Evolutionary conservation across 2,888 invertebrate species (phyloP).

Genomic region (Lacanobia wlatinum): DNA sequence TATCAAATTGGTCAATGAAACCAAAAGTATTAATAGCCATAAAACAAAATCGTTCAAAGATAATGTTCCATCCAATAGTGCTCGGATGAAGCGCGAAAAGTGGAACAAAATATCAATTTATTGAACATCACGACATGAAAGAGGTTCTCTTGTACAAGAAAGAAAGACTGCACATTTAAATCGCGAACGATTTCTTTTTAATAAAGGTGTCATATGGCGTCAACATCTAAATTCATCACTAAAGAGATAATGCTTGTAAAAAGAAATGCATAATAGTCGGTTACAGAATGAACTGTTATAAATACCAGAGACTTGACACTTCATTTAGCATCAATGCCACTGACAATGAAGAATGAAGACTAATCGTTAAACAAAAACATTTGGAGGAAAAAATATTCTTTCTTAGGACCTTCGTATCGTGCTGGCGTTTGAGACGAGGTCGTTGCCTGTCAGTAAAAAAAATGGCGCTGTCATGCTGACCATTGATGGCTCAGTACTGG

Average conservation of each 20-base stretch:
- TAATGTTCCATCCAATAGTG: slow-evolving; percentile 33
- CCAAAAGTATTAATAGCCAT: slow-evolving; percentile 31
- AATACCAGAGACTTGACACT: slow-evolving; percentile 79
- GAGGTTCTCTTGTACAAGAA: slow-evolving; percentile 13
- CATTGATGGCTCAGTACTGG: slow-evolving; percentile 80
- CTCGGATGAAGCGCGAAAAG: slow-evolving; percentile 33
- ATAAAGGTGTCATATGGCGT: slow-evolving; percentile 6
- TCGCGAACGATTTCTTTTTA: slow-evolving; percentile 16
- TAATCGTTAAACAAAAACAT: slow-evolving; percentile 75
- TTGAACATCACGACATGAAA: slow-evolving; percentile 31
- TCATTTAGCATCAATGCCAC: slow-evolving; percentile 84
- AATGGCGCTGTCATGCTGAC: slow-evolving; percentile 78
- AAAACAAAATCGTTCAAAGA: slow-evolving; percentile 41
- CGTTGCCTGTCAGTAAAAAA: slow-evolving; percentile 80
- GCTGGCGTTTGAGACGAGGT: slow-evolving; percentile 75
- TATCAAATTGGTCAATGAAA: slow-evolving; percentile 43
- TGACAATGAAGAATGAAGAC: slow-evolving; percentile 77
- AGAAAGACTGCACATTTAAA: slow-evolving; percentile 4
- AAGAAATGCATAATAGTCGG: slow-evolving; percentile 60
- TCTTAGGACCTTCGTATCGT: slow-evolving; percentile 73
- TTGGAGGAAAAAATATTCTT: slow-evolving; percentile 67
- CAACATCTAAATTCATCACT: slow-evolving; percentile 44
- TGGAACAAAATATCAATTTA: slow-evolving; percentile 55
- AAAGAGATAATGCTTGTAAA: slow-evolving; percentile 48
- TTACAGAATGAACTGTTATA: slow-evolving; percentile 75